phyloP scores from a whole-genome alignment of 2,888 invertebrate genomes.

The Drosophila planitibia region DNA sequence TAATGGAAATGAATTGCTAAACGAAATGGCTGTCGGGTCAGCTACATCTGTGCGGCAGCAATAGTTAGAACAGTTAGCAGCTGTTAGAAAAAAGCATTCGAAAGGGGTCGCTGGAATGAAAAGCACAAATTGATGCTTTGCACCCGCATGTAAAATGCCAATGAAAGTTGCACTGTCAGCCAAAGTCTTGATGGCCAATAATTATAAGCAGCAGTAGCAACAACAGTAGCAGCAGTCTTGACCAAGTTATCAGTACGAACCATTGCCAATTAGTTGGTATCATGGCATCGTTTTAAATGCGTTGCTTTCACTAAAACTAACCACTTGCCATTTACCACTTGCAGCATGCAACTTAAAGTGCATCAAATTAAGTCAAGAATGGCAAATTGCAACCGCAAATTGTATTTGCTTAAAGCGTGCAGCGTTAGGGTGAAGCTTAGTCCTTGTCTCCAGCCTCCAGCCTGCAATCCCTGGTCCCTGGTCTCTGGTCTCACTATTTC shows the following conservation, averaged over 20 bases:
- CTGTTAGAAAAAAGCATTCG: constrained; percentile 47
- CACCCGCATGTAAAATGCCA: constrained; percentile 42
- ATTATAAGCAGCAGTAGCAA: constrained; percentile 51
- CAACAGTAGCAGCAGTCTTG: constrained; percentile 40
- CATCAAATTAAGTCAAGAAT: constrained; percentile 63
- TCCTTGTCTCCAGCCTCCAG: constrained; percentile 9
- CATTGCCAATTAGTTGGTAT: constrained; percentile 68
- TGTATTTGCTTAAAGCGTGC: constrained; percentile 60
- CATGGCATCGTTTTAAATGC: constrained; percentile 57
- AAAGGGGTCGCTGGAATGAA: constrained; percentile 25
- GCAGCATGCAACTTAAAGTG: constrained; percentile 55
- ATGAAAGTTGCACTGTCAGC: constrained; percentile 26
- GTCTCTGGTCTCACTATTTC: constrained; percentile 17
- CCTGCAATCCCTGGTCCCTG: constrained; percentile 13
- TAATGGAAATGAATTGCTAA: constrained; percentile 80
- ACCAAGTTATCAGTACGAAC: constrained; percentile 57
- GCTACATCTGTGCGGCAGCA: constrained; percentile 24
- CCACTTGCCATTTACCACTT: constrained; percentile 30
- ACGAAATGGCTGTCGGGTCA: constrained; percentile 47
- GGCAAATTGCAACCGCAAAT: constrained; percentile 75
- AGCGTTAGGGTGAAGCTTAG: not conserved
- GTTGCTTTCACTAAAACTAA: constrained; percentile 36
- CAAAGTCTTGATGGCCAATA: constrained; percentile 54
- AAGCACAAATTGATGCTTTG: constrained; percentile 59
- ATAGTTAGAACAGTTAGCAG: constrained; percentile 60